phyloP scores from a whole-genome alignment of 2,888 invertebrate genomes.

The Ecliptopera silaceata region DNA sequence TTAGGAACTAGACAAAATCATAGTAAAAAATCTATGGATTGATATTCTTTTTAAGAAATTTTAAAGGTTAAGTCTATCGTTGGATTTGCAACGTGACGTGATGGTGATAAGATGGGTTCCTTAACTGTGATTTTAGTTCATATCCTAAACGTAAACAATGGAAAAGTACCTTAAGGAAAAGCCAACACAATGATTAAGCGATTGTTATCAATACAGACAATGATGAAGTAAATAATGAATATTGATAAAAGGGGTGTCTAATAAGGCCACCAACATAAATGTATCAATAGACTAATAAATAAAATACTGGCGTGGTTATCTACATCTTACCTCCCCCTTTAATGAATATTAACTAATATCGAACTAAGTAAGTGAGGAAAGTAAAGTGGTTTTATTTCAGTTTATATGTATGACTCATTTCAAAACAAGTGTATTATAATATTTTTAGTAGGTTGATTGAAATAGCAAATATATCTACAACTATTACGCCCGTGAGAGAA shows the following conservation, averaged over 20 bases:
- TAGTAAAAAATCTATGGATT: too few species aligned
- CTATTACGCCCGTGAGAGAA: too few species aligned
- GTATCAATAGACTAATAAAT: slow-evolving; percentile 38
- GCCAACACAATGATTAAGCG: slow-evolving; percentile 11
- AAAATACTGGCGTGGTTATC: slow-evolving; percentile 47
- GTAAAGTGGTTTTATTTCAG: slow-evolving; percentile 51
- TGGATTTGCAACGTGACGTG: too few species aligned
- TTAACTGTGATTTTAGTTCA: too few species aligned
- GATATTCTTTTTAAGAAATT: too few species aligned
- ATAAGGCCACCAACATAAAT: slow-evolving; percentile 24
- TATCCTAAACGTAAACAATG: neutral
- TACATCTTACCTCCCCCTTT: slow-evolving; percentile 69
- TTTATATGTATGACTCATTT: slow-evolving; percentile 63
- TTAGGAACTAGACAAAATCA: neutral
- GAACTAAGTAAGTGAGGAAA: slow-evolving; percentile 56
- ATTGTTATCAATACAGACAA: slow-evolving; percentile 16
- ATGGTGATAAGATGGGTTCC: too few species aligned
- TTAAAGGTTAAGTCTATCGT: too few species aligned
- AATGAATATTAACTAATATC: slow-evolving; percentile 80
- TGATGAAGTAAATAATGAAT: slow-evolving; percentile 30
- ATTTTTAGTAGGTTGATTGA: too few species aligned
- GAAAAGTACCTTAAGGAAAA: neutral
- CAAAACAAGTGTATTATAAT: neutral
- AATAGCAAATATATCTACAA: too few species aligned
- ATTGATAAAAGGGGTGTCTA: slow-evolving; percentile 24